These are phyloP conservation scores for Sciurus niger DNA, from an alignment of 2,113 vertebrate species.

Conservation along the genomic window DNA sequence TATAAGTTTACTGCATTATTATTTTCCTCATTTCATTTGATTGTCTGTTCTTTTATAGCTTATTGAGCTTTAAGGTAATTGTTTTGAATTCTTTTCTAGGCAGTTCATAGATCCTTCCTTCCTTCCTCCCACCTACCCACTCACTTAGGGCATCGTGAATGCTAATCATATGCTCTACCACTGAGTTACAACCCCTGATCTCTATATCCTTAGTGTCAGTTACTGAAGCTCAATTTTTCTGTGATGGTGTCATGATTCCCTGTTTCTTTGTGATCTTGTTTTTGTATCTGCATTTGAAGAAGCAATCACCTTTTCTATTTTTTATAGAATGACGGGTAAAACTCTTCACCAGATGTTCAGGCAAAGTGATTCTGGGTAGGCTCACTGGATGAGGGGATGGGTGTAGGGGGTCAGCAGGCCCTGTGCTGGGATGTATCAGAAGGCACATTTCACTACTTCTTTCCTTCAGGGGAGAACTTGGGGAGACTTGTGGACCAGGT, in stretches of 20 bases:
- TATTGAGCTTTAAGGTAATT: neutral
- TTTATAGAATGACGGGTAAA: neutral
- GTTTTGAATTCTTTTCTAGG: neutral
- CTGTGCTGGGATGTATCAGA: neutral
- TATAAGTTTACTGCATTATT: neutral
- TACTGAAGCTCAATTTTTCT: neutral
- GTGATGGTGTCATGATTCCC: neutral
- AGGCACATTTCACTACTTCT: neutral
- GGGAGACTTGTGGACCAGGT: neutral
- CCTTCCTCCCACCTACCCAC: neutral
- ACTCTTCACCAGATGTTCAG: neutral
- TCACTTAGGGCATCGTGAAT: neutral
- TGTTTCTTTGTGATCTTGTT: neutral
- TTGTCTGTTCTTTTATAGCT: neutral
- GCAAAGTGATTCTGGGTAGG: neutral
- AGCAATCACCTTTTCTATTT: neutral
- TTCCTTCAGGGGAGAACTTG: neutral
- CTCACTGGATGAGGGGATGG: neutral
- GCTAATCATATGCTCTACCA: neutral
- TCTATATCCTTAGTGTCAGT: neutral
- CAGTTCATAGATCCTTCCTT: neutral
- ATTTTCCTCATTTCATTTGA: neutral
- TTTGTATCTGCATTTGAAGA: neutral
- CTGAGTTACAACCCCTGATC: neutral
- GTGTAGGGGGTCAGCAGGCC: too few relatives aligned